These are phyloP conservation scores for Rhabditoides inermis DNA, from an alignment of 2,888 invertebrate genomes.

Conservation along the genomic window DNA sequence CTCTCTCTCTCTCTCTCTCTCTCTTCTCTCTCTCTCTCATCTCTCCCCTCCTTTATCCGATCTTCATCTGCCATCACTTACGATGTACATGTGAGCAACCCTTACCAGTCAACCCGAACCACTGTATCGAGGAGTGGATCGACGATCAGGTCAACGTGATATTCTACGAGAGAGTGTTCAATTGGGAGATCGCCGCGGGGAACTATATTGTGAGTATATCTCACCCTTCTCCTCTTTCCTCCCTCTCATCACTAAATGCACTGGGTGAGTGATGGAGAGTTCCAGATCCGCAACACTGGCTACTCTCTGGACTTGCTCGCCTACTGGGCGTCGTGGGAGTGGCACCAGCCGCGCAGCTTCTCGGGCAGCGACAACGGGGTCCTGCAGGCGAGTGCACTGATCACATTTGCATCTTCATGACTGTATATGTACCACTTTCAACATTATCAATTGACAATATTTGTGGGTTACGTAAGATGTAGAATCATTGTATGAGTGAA, in stretches of 20 bases:
- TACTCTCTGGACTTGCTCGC: conserved; percentile 6
- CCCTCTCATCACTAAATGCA: no score
- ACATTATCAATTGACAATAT: no score
- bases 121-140: conserved; percentile 41
- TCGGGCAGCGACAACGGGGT: conserved; percentile 31
- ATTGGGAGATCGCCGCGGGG: conserved; percentile 39
- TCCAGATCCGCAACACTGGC: conserved; percentile 8
- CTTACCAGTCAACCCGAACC: conserved; percentile 41
- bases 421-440: no score
- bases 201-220: conserved; percentile 37
- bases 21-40: no score
- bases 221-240: no score
- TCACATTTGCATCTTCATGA: no score
- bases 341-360: conserved; percentile 18
- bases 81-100: no score
- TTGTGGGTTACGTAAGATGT: no score
- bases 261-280: background rate
- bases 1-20: no score
- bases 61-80: no score
- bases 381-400: conserved; percentile 17
- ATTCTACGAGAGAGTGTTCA: conserved; percentile 40
- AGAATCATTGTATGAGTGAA: no score
- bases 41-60: no score
- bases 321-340: conserved; percentile 17
- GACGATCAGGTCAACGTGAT: conserved; percentile 30